phyloP scores from a whole-genome alignment of 2,113 vertebrate species.

The Siniperca knerii region DNA sequence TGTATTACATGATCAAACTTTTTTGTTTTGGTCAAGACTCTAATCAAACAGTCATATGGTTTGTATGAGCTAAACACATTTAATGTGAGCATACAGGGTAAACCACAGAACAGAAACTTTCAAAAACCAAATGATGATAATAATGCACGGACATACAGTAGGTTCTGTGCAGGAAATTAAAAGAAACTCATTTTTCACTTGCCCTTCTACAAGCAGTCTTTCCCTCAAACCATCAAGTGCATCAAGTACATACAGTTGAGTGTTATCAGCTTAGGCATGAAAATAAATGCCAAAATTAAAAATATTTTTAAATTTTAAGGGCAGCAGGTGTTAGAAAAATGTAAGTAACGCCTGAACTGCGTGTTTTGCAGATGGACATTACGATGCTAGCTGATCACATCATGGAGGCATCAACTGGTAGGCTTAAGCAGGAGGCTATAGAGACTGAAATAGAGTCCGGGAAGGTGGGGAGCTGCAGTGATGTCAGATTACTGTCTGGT shows the following conservation, averaged over 20 bases:
- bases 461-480: slow-evolving; percentile 86
- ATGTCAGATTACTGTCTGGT: slow-evolving; percentile 96
- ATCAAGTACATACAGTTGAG: not conserved
- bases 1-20: not conserved
- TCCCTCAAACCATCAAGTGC: not conserved
- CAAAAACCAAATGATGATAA: not conserved
- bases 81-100: not conserved
- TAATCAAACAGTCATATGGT: not conserved
- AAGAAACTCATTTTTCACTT: not conserved
- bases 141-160: no score
- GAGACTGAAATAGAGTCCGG: slow-evolving; percentile 85
- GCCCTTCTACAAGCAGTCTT: no score
- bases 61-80: not conserved
- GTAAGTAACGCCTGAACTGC: not conserved
- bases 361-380: slow-evolving; percentile 90
- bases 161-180: not conserved
- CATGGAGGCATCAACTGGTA: slow-evolving; percentile 92
- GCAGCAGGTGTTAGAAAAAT: not conserved
- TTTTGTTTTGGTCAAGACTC: not conserved
- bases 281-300: not conserved
- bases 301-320: not conserved
- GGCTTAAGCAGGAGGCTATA: slow-evolving; percentile 93
- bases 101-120: not conserved
- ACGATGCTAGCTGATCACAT: slow-evolving; percentile 97
- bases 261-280: not conserved